Evolutionary conservation across 2,888 invertebrate genomes (phyloP).

Genomic region (Tipula helvola): DNA sequence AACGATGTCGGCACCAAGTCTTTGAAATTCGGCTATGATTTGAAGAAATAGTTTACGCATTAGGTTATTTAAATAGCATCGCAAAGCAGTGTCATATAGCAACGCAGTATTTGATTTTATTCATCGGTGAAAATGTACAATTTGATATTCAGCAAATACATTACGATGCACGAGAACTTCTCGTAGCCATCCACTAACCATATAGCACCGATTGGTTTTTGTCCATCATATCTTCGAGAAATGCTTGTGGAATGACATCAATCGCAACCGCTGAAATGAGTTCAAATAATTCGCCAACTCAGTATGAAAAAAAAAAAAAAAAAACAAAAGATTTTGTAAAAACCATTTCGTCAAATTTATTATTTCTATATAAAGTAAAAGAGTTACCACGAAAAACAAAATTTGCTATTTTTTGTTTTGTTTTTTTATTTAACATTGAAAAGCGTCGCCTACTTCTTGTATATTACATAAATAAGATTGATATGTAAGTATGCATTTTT

Average conservation of each 20-base stretch:
- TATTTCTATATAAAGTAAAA: too few relatives aligned
- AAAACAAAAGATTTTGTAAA: too few relatives aligned
- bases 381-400: too few relatives aligned
- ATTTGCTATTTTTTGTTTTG: too few relatives aligned
- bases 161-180: slow-evolving; percentile 84
- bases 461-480: too few relatives aligned
- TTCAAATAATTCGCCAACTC: too few relatives aligned
- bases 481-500: too few relatives aligned
- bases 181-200: slow-evolving; percentile 81
- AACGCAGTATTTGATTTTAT: slow-evolving; percentile 75
- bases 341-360: too few relatives aligned
- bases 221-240: slow-evolving; percentile 51
- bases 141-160: slow-evolving; percentile 89
- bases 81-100: slow-evolving; percentile 88
- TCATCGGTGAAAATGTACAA: slow-evolving; percentile 96
- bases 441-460: too few relatives aligned
- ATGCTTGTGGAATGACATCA: slow-evolving; percentile 41
- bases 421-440: too few relatives aligned
- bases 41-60: slow-evolving; percentile 95
- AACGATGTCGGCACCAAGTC: slow-evolving; percentile 80
- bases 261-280: slow-evolving; percentile 73
- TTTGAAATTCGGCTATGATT: slow-evolving; percentile 79
- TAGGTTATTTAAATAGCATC: slow-evolving; percentile 75
- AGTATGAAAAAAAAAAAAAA: too few relatives aligned
- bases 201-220: slow-evolving; percentile 50